Conservation (phyloP, 1,140 invertebrate genomes). For the Heterodera schachtii region DNA sequence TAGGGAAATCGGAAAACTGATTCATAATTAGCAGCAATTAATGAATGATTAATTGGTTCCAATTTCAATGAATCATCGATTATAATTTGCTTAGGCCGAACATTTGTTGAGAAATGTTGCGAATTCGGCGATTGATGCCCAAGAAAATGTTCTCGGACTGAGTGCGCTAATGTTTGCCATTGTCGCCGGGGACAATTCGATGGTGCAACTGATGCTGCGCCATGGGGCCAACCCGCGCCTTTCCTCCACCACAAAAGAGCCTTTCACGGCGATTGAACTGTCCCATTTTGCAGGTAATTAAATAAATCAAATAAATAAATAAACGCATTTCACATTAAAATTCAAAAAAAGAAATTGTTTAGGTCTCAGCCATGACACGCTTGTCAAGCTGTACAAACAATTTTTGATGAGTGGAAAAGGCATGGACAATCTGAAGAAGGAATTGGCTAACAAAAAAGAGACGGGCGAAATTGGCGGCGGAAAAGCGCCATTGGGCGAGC, state of each 20-base stretch:
- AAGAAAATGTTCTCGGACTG: slow-evolving; percentile 38
- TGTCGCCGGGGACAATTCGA: slow-evolving; percentile 37
- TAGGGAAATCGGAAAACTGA: background rate
- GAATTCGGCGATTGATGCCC: slow-evolving; percentile 19
- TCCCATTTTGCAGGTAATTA: slow-evolving; percentile 32
- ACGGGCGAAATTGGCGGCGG: background rate
- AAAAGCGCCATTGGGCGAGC: background rate
- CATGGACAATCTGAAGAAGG: background rate
- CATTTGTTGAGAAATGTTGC: slow-evolving; percentile 27
- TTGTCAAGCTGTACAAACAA: slow-evolving; percentile 13
- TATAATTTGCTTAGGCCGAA: slow-evolving; percentile 23
- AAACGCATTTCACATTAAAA: slow-evolving; percentile 5
- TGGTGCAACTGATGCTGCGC: slow-evolving; percentile 34
- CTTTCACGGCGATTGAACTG: slow-evolving; percentile 33
- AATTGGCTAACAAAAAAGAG: slow-evolving; percentile 7
- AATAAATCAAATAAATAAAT: background rate
- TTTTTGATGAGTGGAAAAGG: slow-evolving; percentile 4
- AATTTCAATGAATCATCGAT: slow-evolving; percentile 1
- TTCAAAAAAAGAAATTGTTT: background rate
- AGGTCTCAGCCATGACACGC: slow-evolving; percentile 6
- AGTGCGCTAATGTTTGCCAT: slow-evolving; percentile 38
- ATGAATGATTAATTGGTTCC: too few relatives aligned
- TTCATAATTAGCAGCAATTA: too few relatives aligned
- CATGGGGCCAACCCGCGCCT: slow-evolving; percentile 26
- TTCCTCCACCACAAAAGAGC: slow-evolving; percentile 38